Percentiles rank a stretch among this genome's conserved stretches.
Evolutionary conservation across 2,888 invertebrate genomes (phyloP).

Genomic region (Synergus laeviventris): DNA sequence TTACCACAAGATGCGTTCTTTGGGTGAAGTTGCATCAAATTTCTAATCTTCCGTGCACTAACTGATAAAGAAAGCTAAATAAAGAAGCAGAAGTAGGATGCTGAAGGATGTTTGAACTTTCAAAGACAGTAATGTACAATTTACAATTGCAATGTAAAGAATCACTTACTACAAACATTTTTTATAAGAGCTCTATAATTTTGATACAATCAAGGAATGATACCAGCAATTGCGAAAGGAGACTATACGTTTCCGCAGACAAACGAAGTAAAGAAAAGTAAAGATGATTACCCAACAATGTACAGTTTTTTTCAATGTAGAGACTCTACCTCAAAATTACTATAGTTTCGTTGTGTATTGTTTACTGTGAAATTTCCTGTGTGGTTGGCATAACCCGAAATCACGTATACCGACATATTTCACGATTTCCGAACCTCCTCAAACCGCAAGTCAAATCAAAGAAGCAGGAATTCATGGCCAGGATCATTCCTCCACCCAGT

Average conservation of each 20-base stretch:
- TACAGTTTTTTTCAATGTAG: slow-evolving; percentile 29
- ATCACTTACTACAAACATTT: slow-evolving; percentile 14
- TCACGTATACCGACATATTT: slow-evolving; percentile 29
- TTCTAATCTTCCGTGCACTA: neutral
- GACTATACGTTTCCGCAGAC: slow-evolving; percentile 1
- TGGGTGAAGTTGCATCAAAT: neutral
- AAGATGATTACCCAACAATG: slow-evolving; percentile 25
- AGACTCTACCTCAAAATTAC: slow-evolving; percentile 25
- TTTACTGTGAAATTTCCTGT: slow-evolving; percentile 26
- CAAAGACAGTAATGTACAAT: slow-evolving; percentile 3
- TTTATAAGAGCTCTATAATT: slow-evolving; percentile 15
- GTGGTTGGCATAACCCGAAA: slow-evolving; percentile 30
- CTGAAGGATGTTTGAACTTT: slow-evolving; percentile 8
- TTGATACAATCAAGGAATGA: slow-evolving; percentile 14
- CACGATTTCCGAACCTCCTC: slow-evolving; percentile 25
- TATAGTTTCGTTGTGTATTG: slow-evolving; percentile 29
- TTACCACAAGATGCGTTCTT: neutral
- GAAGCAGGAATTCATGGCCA: slow-evolving; percentile 26
- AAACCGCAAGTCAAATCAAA: slow-evolving; percentile 36
- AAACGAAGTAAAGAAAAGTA: neutral
- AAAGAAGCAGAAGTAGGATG: neutral
- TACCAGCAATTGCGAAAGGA: slow-evolving; percentile 7
- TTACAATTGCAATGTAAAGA: neutral
- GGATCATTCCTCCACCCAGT: slow-evolving; percentile 13
- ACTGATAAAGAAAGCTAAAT: neutral